phyloP scores from a whole-genome alignment of 2,113 vertebrate species.

The Eubucco bourcierii region DNA sequence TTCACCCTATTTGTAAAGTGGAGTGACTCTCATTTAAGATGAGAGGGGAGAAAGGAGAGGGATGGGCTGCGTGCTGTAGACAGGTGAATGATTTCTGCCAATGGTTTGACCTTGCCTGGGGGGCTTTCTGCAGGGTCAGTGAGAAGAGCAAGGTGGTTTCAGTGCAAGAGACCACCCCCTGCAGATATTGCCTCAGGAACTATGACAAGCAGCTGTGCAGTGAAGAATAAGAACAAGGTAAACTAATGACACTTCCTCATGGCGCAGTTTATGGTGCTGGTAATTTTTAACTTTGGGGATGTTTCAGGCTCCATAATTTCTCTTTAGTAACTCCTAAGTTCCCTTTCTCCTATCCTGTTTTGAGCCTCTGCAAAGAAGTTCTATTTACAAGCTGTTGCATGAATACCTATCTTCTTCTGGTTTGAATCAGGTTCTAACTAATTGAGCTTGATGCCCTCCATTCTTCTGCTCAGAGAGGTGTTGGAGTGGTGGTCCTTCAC shows the following conservation, averaged over 20 bases:
- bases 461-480: not conserved
- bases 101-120: not conserved
- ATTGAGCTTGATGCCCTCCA: not conserved
- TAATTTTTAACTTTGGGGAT: not conserved
- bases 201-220: not conserved
- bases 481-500: not conserved
- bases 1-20: rapidly evolving
- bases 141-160: not conserved
- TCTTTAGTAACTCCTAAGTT: not conserved
- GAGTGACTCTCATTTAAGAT: too few species aligned
- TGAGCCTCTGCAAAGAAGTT: not conserved
- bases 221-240: not conserved
- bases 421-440: not conserved
- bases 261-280: not conserved
- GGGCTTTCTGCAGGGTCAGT: not conserved
- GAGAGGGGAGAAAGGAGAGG: not conserved
- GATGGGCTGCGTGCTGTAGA: not conserved
- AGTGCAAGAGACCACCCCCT: not conserved
- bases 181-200: not conserved
- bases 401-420: not conserved
- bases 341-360: not conserved
- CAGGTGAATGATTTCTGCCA: not conserved
- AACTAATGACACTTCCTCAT: not conserved
- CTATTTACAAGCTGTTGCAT: not conserved
- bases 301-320: not conserved